A percentile compares a stretch with the other conserved stretches of the same genome.
Conservation (phyloP, 2,888 invertebrate genomes). For the Diplolepis rosae region DNA sequence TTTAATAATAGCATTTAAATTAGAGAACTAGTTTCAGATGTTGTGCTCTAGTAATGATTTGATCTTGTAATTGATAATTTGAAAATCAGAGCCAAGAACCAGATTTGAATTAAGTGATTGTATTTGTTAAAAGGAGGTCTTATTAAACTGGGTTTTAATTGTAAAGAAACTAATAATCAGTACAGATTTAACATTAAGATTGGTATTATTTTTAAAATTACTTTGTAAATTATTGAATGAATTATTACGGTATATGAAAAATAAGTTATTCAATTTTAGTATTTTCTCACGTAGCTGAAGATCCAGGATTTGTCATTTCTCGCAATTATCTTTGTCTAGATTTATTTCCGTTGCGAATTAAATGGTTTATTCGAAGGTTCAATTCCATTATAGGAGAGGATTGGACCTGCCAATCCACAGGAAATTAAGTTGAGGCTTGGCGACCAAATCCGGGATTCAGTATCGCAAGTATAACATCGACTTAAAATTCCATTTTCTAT, state of each 20-base stretch:
- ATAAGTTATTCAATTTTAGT: background rate
- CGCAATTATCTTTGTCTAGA: slow-evolving; percentile 20
- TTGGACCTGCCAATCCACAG: slow-evolving; percentile 22
- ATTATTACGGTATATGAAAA: background rate
- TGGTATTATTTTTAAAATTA: no score
- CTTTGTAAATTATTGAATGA: no score
- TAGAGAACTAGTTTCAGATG: slow-evolving; percentile 8
- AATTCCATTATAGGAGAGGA: slow-evolving; percentile 3
- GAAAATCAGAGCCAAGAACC: slow-evolving; percentile 4
- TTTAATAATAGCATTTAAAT: background rate
- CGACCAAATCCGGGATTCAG: background rate
- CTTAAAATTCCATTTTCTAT: background rate
- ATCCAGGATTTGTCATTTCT: slow-evolving; percentile 17
- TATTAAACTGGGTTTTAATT: no score
- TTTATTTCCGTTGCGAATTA: slow-evolving; percentile 14
- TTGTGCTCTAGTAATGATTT: slow-evolving; percentile 10
- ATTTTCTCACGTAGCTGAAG: background rate
- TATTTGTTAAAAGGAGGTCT: background rate
- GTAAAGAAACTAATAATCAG: no score
- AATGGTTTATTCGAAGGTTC: slow-evolving; percentile 4
- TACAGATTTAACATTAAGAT: no score
- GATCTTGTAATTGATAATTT: background rate
- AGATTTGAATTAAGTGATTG: background rate
- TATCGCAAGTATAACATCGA: background rate
- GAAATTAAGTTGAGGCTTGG: background rate